Evolutionary conservation across 2,113 vertebrate genomes (phyloP).

Genomic region (Engystomops pustulosus): DNA sequence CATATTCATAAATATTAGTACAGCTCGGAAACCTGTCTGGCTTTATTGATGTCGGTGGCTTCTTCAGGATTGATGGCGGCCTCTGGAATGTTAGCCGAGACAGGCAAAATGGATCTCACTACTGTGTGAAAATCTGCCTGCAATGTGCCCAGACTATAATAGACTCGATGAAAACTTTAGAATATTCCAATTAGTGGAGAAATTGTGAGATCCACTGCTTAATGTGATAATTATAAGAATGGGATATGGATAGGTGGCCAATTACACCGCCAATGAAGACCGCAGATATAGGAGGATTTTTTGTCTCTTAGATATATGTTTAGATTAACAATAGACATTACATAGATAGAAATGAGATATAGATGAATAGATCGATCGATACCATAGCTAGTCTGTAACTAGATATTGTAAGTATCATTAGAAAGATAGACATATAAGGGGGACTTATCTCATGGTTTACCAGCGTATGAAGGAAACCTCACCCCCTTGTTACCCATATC

Average conservation of each 20-base stretch:
- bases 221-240: neutral
- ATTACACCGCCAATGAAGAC: neutral
- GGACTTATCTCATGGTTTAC: too few relatives aligned
- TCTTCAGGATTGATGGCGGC: neutral
- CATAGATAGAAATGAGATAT: neutral
- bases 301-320: too few relatives aligned
- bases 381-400: too few relatives aligned
- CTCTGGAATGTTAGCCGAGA: neutral
- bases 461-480: too few relatives aligned
- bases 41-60: constrained; percentile 12
- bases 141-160: neutral
- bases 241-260: neutral
- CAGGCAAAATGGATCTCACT: neutral
- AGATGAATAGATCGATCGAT: constrained; percentile 1
- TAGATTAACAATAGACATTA: too few relatives aligned
- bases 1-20: constrained; percentile 17
- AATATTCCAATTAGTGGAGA: neutral
- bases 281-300: too few relatives aligned
- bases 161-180: neutral
- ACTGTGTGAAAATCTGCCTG: constrained; percentile 2
- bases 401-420: too few relatives aligned
- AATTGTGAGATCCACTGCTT: neutral
- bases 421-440: neutral
- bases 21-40: neutral
- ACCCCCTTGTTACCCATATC: too few relatives aligned